Evolutionary conservation across 1,140 invertebrate genomes (phyloP).

Genomic region (Aphis craccivora): DNA sequence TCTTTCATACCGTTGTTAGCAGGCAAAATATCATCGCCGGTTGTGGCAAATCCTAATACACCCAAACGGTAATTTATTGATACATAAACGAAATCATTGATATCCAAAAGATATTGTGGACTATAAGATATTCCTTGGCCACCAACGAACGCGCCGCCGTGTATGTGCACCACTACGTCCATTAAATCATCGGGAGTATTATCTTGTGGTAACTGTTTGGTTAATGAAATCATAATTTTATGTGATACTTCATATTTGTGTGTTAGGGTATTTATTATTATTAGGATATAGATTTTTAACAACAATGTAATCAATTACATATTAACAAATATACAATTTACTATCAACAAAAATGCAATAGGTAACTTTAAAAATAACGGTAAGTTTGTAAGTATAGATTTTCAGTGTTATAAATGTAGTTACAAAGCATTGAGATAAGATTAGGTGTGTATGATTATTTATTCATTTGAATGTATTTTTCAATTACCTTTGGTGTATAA

Average conservation of each 20-base stretch:
- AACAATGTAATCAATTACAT: background rate
- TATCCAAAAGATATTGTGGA: conserved; percentile 69
- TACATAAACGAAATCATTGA: conserved; percentile 68
- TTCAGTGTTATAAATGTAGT: background rate
- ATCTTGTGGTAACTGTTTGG: conserved; percentile 27
- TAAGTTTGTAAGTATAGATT: background rate
- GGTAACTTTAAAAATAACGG: background rate
- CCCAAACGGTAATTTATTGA: conserved; percentile 73
- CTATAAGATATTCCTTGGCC: conserved; percentile 67
- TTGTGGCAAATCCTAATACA: conserved; percentile 70
- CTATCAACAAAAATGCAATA: too few relatives aligned
- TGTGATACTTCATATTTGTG: background rate
- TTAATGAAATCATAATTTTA: background rate
- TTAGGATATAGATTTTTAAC: background rate
- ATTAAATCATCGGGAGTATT: background rate
- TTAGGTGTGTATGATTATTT: background rate
- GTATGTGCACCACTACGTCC: conserved; percentile 69
- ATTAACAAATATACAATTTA: background rate
- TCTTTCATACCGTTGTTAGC: conserved; percentile 75
- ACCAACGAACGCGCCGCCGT: conserved; percentile 70
- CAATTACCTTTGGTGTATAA: conserved; percentile 68
- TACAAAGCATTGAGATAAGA: too few relatives aligned
- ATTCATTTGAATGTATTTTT: background rate
- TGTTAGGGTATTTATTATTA: background rate
- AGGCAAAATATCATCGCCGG: conserved; percentile 67